Evolutionary conservation across 2,797 vertebrate species (phyloP).

Genomic region (Sebastiscus tertius): DNA sequence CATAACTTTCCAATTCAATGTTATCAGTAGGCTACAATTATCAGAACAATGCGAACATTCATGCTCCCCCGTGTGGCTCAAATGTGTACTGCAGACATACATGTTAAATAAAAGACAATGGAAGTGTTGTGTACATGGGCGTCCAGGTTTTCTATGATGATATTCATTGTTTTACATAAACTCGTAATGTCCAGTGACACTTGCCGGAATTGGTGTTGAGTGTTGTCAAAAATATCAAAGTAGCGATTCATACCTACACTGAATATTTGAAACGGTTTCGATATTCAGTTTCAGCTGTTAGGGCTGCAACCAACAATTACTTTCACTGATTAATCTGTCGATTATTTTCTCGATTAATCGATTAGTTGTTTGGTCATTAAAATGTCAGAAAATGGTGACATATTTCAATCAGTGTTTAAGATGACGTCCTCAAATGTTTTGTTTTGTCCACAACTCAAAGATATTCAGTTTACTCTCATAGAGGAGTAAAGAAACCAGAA

Average conservation of each 20-base stretch:
- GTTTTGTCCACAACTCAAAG: background rate
- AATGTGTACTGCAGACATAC: too few relatives aligned
- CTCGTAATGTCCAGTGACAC: too few relatives aligned
- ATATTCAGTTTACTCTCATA: background rate
- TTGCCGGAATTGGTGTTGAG: background rate
- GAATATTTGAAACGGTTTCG: background rate
- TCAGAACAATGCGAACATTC: too few relatives aligned
- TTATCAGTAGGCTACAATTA: too few relatives aligned
- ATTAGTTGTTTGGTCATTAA: background rate
- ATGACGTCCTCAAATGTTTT: background rate
- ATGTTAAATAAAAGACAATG: too few relatives aligned
- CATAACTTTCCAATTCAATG: too few relatives aligned
- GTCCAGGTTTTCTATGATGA: background rate
- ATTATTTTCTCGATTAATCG: background rate
- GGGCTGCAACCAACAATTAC: too few relatives aligned
- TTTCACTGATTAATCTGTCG: too few relatives aligned
- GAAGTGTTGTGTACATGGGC: background rate
- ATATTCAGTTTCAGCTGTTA: background rate
- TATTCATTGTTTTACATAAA: background rate
- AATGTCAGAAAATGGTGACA: background rate
- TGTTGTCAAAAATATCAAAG: background rate
- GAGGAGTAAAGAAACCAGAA: background rate
- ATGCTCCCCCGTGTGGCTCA: too few relatives aligned
- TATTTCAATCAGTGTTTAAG: background rate
- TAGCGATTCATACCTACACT: background rate